phyloP scores from a whole-genome alignment of 2,888 invertebrate species.

The Cancer borealis region DNA sequence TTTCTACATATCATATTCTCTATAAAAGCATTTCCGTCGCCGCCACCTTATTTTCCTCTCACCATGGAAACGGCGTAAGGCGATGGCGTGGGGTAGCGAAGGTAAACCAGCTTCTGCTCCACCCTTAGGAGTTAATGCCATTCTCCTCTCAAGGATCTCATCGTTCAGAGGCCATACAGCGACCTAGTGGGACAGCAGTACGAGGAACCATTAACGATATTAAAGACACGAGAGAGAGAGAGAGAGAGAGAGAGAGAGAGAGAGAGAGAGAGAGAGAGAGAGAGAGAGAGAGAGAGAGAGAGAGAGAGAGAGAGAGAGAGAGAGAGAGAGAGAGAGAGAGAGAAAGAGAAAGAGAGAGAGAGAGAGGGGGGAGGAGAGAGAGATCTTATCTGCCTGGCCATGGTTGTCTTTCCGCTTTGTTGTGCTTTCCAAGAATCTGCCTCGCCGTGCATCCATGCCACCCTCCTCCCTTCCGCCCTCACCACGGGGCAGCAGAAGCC shows the following conservation, averaged over 20 bases:
- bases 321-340: not conserved
- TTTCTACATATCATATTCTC: not conserved
- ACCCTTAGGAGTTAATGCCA: not conserved
- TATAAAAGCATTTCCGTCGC: not conserved
- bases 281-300: not conserved
- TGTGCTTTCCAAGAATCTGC: slow-evolving; percentile 24
- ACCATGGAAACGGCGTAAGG: not conserved
- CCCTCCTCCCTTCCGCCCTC: not conserved
- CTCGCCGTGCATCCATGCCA: not conserved
- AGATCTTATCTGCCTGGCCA: not conserved
- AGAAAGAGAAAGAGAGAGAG: not conserved
- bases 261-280: not conserved
- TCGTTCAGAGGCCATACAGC: not conserved
- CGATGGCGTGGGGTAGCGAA: not conserved
- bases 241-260: slow-evolving; percentile 20
- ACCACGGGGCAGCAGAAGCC: not conserved
- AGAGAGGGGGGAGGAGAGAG: too few relatives aligned
- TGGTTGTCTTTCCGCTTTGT: slow-evolving; percentile 13
- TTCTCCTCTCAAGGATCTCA: not conserved
- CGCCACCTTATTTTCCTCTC: not conserved
- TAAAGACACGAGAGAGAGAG: not conserved
- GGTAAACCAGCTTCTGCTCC: not conserved
- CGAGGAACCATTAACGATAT: not conserved
- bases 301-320: slow-evolving; percentile 8
- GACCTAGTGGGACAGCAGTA: not conserved